These are phyloP conservation scores for Nephrocerus scutellatus DNA, from an alignment of 2,888 invertebrate species.

Conservation along the genomic window DNA sequence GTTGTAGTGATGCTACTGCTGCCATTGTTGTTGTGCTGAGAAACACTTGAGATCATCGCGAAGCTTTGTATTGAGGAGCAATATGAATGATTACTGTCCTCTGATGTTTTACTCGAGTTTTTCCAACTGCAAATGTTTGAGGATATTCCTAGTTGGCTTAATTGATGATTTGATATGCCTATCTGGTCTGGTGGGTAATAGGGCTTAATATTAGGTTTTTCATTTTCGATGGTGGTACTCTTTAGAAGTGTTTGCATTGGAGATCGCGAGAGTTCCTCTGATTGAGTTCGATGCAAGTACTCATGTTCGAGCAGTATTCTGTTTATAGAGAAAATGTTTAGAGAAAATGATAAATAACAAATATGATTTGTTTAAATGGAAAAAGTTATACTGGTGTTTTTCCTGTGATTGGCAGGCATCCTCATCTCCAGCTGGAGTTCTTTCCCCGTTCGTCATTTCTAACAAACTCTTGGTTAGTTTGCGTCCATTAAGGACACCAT, in stretches of 20 bases:
- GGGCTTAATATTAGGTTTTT: constrained; percentile 37
- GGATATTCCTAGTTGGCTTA: too few species aligned
- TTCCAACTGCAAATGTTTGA: too few species aligned
- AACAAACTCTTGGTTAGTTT: constrained; percentile 78
- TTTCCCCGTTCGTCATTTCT: constrained; percentile 58
- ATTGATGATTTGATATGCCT: too few species aligned
- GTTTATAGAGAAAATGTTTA: constrained; percentile 1
- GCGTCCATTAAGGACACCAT: constrained; percentile 67
- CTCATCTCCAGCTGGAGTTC: constrained; percentile 20
- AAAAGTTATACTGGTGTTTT: accelerated
- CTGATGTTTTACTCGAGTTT: too few species aligned
- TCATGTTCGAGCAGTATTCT: constrained; percentile 56
- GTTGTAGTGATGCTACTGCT: too few species aligned
- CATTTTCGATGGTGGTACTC: constrained; percentile 19
- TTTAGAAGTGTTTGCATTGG: constrained; percentile 32
- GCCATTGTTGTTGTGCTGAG: too few species aligned
- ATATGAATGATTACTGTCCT: too few species aligned
- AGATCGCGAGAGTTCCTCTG: constrained; percentile 76
- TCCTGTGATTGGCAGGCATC: constrained; percentile 14
- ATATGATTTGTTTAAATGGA: not conserved
- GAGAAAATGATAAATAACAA: not conserved
- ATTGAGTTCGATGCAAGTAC: constrained; percentile 72
- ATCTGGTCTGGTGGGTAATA: constrained; percentile 44
- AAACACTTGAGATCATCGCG: too few species aligned
- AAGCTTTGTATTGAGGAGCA: too few species aligned